phyloP scores from a whole-genome alignment of 2,888 invertebrate genomes.

The Watsonalla cultraria region DNA sequence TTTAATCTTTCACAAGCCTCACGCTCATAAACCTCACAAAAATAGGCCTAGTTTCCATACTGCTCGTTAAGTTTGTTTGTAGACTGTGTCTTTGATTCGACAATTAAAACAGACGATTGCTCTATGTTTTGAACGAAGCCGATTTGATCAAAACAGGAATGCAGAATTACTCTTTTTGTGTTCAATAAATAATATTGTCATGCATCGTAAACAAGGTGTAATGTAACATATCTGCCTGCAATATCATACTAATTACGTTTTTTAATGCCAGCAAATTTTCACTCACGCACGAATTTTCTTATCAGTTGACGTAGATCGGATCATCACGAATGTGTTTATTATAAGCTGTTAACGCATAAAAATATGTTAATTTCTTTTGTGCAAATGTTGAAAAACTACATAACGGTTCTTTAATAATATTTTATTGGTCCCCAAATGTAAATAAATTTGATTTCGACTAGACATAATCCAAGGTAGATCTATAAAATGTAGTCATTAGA shows the following conservation, averaged over 20 bases:
- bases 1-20: no score
- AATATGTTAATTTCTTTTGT: neutral
- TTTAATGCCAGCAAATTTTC: slow-evolving; percentile 43
- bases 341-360: neutral
- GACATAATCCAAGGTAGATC: neutral
- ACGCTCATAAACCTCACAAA: no score
- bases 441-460: neutral
- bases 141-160: neutral
- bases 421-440: neutral
- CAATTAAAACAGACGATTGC: neutral
- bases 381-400: neutral
- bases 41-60: no score
- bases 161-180: neutral
- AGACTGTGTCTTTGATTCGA: neutral
- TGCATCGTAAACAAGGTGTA: slow-evolving; percentile 34
- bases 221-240: slow-evolving; percentile 28
- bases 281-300: slow-evolving; percentile 39
- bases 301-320: slow-evolving; percentile 13
- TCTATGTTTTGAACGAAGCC: neutral
- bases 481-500: neutral
- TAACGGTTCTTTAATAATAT: neutral
- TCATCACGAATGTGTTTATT: neutral
- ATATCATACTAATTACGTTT: slow-evolving; percentile 43
- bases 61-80: no score
- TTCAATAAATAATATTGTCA: neutral